These are phyloP conservation scores for Biston betularia DNA, from an alignment of 2,888 invertebrate genomes.

Conservation along the genomic window DNA sequence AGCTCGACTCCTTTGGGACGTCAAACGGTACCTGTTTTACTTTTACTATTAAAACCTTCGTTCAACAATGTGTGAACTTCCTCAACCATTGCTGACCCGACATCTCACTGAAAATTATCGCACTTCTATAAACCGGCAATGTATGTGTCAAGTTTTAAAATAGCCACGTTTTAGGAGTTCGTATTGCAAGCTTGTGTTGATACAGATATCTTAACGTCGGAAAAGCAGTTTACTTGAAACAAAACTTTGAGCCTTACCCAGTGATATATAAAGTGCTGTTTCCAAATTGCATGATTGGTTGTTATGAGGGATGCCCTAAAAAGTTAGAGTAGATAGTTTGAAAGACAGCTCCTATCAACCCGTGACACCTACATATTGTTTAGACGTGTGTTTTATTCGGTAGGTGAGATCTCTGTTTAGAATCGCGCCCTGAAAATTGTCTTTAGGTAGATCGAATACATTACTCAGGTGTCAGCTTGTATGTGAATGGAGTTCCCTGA, in stretches of 20 bases:
- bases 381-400: conserved; percentile 76
- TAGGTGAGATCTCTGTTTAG: conserved; percentile 75
- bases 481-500: conserved; percentile 51
- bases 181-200: conserved; percentile 45
- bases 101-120: rapidly evolving
- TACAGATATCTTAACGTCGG: conserved; percentile 37
- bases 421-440: conserved; percentile 71
- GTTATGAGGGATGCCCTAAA: conserved; percentile 25
- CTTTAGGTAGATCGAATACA: conserved; percentile 65
- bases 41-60: conserved; percentile 44
- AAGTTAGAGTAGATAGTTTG: conserved; percentile 72
- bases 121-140: conserved; percentile 38
- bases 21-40: conserved; percentile 60
- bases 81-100: conserved; percentile 41
- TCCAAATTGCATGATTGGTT: background rate
- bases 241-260: background rate
- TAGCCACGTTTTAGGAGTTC: conserved; percentile 37
- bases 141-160: conserved; percentile 37
- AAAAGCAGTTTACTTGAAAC: conserved; percentile 30
- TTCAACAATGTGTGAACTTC: background rate
- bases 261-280: conserved; percentile 15
- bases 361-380: conserved; percentile 84
- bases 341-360: conserved; percentile 83
- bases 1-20: conserved; percentile 65
- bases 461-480: conserved; percentile 57